A percentile compares a stretch with the other conserved stretches of the same genome.
Conservation (phyloP, 1,140 invertebrate species). For the Rhysida immarginata region DNA sequence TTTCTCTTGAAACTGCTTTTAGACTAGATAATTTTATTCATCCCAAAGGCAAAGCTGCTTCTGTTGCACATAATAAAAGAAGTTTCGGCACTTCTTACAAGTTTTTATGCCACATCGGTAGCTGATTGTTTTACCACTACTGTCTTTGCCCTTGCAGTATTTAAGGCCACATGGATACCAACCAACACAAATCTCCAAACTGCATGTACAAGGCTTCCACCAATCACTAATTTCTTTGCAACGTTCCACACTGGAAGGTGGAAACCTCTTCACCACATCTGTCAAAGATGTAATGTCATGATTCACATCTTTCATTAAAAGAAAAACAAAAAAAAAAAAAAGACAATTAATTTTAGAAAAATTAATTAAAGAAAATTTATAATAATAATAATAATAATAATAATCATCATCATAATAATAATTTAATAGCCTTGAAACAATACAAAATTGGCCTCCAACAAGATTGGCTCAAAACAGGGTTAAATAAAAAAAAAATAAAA, state of each 20-base stretch:
- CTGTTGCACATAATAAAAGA: slow-evolving; percentile 63
- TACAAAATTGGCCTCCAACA: too few species aligned
- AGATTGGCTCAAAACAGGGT: too few species aligned
- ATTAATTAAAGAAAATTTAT: too few species aligned
- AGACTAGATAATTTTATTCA: too few species aligned
- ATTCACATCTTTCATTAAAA: slow-evolving; percentile 2
- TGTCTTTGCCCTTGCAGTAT: slow-evolving; percentile 66
- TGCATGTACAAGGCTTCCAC: slow-evolving; percentile 50
- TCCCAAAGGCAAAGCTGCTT: slow-evolving; percentile 78
- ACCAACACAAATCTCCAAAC: slow-evolving; percentile 65
- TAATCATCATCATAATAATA: too few species aligned
- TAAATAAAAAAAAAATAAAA: too few species aligned
- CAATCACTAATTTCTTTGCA: slow-evolving; percentile 24
- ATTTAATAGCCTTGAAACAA: too few species aligned
- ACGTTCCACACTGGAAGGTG: slow-evolving; percentile 21
- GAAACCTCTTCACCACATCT: slow-evolving; percentile 21
- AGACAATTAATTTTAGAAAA: not conserved
- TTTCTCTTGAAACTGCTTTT: too few species aligned
- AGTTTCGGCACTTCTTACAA: slow-evolving; percentile 73
- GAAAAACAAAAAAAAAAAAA: slow-evolving; percentile 4
- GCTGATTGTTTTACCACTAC: slow-evolving; percentile 40
- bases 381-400: too few species aligned
- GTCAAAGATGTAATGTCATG: slow-evolving; percentile 17
- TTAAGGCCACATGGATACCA: slow-evolving; percentile 87
- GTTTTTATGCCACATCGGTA: slow-evolving; percentile 92